Evolutionary conservation across 2,113 vertebrate genomes (phyloP), one percentile per base, ranked within the genome.

Genomic region (Python bivittatus): DNA sequence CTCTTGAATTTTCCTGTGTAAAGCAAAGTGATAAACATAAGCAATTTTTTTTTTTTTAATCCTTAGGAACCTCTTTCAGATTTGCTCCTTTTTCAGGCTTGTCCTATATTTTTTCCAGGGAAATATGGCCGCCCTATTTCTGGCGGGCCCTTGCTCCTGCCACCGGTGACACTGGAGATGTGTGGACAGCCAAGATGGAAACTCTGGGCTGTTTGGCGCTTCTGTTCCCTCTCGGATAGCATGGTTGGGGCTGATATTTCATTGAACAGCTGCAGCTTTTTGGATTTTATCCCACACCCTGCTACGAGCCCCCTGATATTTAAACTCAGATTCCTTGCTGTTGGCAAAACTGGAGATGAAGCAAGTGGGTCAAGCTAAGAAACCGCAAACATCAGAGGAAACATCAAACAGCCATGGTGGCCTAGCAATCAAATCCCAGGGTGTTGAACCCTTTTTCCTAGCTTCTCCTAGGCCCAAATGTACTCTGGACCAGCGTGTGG

Each of bases 281-380:
- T 15, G 42, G 0, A 4, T 33, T 25, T 2, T 15, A 54, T 84
- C 60, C 0, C 0, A 6, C 5, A 58, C 27, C 0, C 90, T 10
- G 9, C 10, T 0, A 0, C 0, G 17, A 52, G 79, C 61, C 11
- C 88, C n/a, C 64, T 48, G 52, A 33, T 29, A 15, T 23, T 27
- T 33, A 87, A 52, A 52, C 8, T 6, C 1, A 0, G 20, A 44
- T 2, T 86, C 56, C 12, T 0, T 0, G 23, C 42, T 25, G 1
- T 68, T n/a, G n/a, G 27, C 61, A 68, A 10, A n/a, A n/a, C 12
- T 68, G n/a, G 64, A 12, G 64, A 68, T 68, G 64, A 29, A 15
- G 13, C 4, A 5, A 5, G 12, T 15, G 29, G 12, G 29, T n/a
- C 64, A n/a, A n/a, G n/a, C 10, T 64, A n/a, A 64, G 11, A 64